phyloP scores from a whole-genome alignment of 2,797 vertebrate species.

The Austrolebias charrua region DNA sequence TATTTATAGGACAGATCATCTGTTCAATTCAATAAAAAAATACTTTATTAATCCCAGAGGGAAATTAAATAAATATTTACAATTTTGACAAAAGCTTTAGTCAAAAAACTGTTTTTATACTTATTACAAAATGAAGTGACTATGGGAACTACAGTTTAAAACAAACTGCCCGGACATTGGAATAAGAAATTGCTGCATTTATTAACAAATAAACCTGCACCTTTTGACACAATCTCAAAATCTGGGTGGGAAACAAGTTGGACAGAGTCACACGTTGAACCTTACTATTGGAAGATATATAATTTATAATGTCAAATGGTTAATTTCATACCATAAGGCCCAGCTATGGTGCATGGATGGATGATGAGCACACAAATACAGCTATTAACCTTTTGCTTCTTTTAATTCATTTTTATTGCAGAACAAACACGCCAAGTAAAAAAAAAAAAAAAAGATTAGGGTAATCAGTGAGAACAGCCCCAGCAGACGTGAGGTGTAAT shows the following conservation, averaged over 20 bases:
- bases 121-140: too few relatives aligned
- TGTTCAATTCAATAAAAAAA: too few relatives aligned
- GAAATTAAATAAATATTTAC: too few relatives aligned
- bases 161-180: background rate
- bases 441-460: constrained; percentile 31
- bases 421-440: constrained; percentile 21
- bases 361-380: too few relatives aligned
- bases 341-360: too few relatives aligned
- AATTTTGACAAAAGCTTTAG: too few relatives aligned
- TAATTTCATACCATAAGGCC: too few relatives aligned
- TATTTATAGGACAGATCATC: too few relatives aligned
- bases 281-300: too few relatives aligned
- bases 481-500: constrained; percentile 28
- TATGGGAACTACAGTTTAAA: background rate
- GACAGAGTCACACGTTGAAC: background rate
- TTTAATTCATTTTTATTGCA: constrained; percentile 17
- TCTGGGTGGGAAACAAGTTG: background rate
- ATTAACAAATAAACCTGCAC: background rate
- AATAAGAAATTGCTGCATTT: background rate
- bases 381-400: background rate
- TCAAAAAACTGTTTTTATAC: too few relatives aligned
- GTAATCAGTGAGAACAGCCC: constrained; percentile 29
- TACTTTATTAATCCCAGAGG: too few relatives aligned
- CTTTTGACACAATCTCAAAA: background rate
- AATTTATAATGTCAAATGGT: too few relatives aligned